Evolutionary conservation across 2,888 invertebrate genomes (phyloP).

Genomic region (Diogma glabrata): DNA sequence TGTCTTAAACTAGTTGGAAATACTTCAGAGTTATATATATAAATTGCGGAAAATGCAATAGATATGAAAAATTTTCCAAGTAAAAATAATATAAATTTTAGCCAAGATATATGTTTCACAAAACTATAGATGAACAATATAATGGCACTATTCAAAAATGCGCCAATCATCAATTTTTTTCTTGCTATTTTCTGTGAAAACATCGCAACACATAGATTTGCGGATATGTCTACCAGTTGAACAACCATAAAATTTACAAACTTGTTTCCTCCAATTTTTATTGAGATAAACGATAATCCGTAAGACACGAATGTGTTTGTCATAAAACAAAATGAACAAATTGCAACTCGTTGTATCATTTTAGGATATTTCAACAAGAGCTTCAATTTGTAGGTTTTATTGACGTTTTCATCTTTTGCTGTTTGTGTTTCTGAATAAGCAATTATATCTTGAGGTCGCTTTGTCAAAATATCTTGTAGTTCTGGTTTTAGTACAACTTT

Average conservation of each 20-base stretch:
- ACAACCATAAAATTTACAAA: slow-evolving; percentile 59
- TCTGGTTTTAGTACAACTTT: slow-evolving; percentile 15
- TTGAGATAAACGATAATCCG: slow-evolving; percentile 66
- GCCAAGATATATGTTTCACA: slow-evolving; percentile 20
- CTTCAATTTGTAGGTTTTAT: too few relatives aligned
- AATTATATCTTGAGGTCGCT: neutral
- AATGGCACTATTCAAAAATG: slow-evolving; percentile 44
- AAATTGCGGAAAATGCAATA: slow-evolving; percentile 52
- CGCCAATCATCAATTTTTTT: slow-evolving; percentile 44
- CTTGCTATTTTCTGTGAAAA: slow-evolving; percentile 53
- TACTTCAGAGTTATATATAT: slow-evolving; percentile 58
- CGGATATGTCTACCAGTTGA: slow-evolving; percentile 55
- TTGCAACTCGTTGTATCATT: slow-evolving; percentile 35
- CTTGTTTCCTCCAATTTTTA: slow-evolving; percentile 57
- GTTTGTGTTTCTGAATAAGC: neutral
- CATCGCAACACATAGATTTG: slow-evolving; percentile 49
- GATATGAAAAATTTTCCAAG: slow-evolving; percentile 54
- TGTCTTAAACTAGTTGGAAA: slow-evolving; percentile 57
- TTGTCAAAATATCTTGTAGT: neutral
- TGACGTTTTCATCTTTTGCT: too few relatives aligned
- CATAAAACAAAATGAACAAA: slow-evolving; percentile 65
- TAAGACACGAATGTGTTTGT: slow-evolving; percentile 70
- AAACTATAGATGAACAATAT: slow-evolving; percentile 30
- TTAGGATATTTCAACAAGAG: slow-evolving; percentile 15
- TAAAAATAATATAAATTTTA: slow-evolving; percentile 37